A percentile compares a stretch with the other conserved stretches of the same genome.
phyloP scores from a whole-genome alignment of 2,113 vertebrate species.

The Tachuris rubrigastra region DNA sequence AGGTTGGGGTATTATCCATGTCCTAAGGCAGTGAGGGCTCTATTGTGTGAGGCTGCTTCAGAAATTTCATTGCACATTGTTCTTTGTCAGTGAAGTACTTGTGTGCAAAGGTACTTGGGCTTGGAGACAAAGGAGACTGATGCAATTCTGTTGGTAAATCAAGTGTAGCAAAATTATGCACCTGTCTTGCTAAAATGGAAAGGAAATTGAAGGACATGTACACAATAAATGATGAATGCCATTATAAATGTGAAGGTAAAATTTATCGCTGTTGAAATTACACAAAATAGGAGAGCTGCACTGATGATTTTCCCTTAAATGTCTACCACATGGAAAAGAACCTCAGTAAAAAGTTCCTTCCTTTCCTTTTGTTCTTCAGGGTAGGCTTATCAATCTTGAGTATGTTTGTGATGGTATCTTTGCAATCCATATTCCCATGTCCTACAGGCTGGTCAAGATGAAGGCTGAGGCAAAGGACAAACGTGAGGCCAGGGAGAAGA shows the following conservation, averaged over 20 bases:
- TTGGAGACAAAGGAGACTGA: neutral
- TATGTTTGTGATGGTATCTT: neutral
- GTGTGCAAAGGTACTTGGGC: neutral
- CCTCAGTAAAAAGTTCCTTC: neutral
- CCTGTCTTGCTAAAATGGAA: slow-evolving; percentile 1
- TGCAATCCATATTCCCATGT: neutral
- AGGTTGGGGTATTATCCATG: neutral
- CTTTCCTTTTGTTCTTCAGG: slow-evolving; percentile 2
- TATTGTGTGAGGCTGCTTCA: neutral
- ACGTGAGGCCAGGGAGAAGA: slow-evolving; percentile 39
- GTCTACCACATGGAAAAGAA: neutral
- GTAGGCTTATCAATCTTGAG: neutral
- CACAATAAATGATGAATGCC: neutral
- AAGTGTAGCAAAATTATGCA: slow-evolving; percentile 13
- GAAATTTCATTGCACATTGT: neutral
- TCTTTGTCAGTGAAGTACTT: neutral
- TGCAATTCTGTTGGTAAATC: slow-evolving; percentile 44
- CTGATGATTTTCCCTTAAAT: neutral
- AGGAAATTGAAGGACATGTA: neutral
- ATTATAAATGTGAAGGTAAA: slow-evolving; percentile 5
- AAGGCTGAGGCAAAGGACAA: slow-evolving; percentile 56
- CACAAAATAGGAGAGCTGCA: neutral
- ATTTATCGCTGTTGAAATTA: neutral
- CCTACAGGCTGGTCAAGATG: slow-evolving; percentile 67
- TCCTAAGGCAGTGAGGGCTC: neutral